A percentile compares a stretch with the other conserved stretches of the same genome.
Conservation (phyloP, 1,140 invertebrate species). For the Mizuhopecten yessoensis region DNA sequence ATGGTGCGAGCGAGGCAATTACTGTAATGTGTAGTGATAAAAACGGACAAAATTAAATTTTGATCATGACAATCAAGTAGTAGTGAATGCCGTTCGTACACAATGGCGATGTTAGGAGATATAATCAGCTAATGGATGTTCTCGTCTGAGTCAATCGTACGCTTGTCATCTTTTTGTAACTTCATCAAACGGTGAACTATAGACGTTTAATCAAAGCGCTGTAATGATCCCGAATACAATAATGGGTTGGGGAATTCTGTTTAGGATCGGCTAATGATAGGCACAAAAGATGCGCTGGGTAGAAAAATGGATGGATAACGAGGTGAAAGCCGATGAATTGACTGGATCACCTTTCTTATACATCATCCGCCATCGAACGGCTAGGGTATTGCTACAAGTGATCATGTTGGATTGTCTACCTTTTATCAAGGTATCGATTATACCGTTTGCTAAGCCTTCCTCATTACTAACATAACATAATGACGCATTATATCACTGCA, state of each 20-base stretch:
- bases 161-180: conserved; percentile 38
- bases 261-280: conserved; percentile 30
- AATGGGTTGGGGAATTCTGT: conserved; percentile 37
- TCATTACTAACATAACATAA: neutral
- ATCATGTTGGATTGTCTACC: conserved; percentile 24
- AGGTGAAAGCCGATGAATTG: conserved; percentile 23
- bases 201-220: conserved; percentile 14
- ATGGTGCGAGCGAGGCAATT: conserved; percentile 24
- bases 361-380: neutral
- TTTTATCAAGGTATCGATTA: neutral
- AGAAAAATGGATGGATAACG: conserved; percentile 26
- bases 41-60: conserved; percentile 39
- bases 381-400: neutral
- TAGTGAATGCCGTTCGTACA: conserved; percentile 25
- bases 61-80: conserved; percentile 34
- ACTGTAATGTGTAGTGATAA: neutral
- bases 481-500: neutral
- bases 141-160: conserved; percentile 4
- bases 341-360: conserved; percentile 7
- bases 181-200: conserved; percentile 38
- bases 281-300: conserved; percentile 19
- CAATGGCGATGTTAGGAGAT: neutral
- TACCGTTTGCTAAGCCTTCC: neutral
- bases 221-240: conserved; percentile 34
- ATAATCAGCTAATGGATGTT: conserved; percentile 32